Conservation (phyloP, 2,113 vertebrate genomes). For the Benitochromis conjunctus region DNA sequence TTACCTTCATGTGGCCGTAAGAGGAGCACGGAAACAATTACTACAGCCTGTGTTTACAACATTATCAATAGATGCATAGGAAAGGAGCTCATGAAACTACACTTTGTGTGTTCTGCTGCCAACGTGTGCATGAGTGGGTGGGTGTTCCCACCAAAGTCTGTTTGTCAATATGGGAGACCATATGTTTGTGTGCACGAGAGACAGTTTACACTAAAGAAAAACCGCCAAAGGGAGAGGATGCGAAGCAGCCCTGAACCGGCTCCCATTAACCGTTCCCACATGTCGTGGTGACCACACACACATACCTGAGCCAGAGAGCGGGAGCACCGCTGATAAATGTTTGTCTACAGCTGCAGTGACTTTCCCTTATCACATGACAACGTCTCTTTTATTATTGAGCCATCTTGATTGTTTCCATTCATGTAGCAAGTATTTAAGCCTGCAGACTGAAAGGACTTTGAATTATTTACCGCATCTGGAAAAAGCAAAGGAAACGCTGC, state of each 20-base stretch:
- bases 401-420: background rate
- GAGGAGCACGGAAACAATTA: conserved; percentile 39
- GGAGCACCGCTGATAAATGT: background rate
- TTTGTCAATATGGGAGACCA: conserved; percentile 63
- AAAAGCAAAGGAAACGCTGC: background rate
- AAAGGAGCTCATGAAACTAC: conserved; percentile 1
- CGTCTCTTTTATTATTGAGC: background rate
- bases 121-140: conserved; percentile 3
- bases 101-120: conserved; percentile 57
- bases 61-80: conserved; percentile 12
- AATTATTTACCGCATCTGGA: background rate
- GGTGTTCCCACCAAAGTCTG: conserved; percentile 35
- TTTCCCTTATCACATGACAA: background rate
- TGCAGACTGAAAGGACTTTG: background rate
- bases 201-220: conserved; percentile 45
- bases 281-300: conserved; percentile 50
- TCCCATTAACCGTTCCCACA: conserved; percentile 62
- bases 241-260: conserved; percentile 36
- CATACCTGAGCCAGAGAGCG: conserved; percentile 12
- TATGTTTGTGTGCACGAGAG: conserved; percentile 51
- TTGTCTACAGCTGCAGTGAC: background rate
- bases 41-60: conserved; percentile 15
- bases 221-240: conserved; percentile 49
- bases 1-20: conserved; percentile 18
- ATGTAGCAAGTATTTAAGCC: background rate